A percentile compares a stretch with the other conserved stretches of the same genome.
Evolutionary conservation across 2,797 vertebrate species (phyloP).

Genomic region (Aplochiton taeniatus): DNA sequence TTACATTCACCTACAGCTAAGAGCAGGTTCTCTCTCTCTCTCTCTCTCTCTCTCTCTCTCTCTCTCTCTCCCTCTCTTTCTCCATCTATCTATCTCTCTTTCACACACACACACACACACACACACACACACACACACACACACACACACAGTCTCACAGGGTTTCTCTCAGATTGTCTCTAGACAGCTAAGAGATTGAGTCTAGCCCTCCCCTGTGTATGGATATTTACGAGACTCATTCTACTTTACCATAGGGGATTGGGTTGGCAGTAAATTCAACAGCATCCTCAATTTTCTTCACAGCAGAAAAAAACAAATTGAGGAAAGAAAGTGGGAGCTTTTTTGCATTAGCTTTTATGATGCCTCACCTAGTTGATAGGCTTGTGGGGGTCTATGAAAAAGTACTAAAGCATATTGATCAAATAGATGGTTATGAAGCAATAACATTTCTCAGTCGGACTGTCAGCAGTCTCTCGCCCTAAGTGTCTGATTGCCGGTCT

Average conservation of each 20-base stretch:
- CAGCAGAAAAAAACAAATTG: constrained; percentile 11
- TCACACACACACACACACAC: neutral
- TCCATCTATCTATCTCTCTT: too few species aligned
- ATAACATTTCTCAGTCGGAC: too few species aligned
- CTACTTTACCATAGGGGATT: constrained; percentile 19
- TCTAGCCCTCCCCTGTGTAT: constrained; percentile 13
- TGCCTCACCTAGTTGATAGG: neutral
- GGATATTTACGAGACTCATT: constrained; percentile 34
- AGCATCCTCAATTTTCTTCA: constrained; percentile 3
- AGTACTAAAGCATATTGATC: neutral
- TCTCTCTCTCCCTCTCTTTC: too few species aligned
- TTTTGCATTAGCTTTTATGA: neutral
- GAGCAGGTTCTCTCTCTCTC: too few species aligned
- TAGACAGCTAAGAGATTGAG: constrained; percentile 34
- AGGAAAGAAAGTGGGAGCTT: constrained; percentile 7
- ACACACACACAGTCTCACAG: neutral
- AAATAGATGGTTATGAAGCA: too few species aligned
- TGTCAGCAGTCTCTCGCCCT: too few species aligned
- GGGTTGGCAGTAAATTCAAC: constrained; percentile 19
- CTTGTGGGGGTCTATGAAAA: neutral
- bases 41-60: too few species aligned
- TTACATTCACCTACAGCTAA: too few species aligned
- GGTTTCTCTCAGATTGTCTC: constrained; percentile 19
- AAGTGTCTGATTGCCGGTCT: too few species aligned
- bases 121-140: neutral